Evolutionary conservation across 2,888 invertebrate genomes (phyloP).

Genomic region (Metallyticus violacea): DNA sequence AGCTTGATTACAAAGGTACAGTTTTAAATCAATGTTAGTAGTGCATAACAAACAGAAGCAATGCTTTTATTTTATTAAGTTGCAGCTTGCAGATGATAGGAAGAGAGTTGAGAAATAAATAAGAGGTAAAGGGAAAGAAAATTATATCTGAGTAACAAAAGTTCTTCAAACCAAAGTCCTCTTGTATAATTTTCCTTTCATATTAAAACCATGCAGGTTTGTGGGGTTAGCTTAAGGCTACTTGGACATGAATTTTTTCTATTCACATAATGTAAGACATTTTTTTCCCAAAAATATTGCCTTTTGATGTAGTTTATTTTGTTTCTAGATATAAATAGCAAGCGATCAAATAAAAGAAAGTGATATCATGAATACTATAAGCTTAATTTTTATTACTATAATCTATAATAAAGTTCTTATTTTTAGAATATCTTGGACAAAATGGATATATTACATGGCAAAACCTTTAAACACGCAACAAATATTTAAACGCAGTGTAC

Average conservation of each 20-base stretch:
- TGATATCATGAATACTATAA: too few species aligned
- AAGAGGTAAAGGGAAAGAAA: not conserved
- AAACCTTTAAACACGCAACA: too few species aligned
- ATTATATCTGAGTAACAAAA: not conserved
- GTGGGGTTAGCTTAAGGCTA: not conserved
- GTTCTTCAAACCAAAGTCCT: not conserved
- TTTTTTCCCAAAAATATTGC: too few species aligned
- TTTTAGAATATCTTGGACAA: too few species aligned
- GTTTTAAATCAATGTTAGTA: not conserved
- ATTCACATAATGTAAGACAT: too few species aligned
- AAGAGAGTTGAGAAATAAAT: not conserved
- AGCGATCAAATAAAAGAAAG: too few species aligned
- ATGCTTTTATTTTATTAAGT: not conserved
- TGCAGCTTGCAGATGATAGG: not conserved
- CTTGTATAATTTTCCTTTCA: not conserved
- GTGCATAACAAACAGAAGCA: not conserved
- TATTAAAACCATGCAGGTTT: not conserved
- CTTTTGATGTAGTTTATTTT: too few species aligned
- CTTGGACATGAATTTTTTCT: not conserved
- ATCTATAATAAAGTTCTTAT: too few species aligned
- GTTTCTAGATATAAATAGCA: too few species aligned
- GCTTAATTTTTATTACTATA: too few species aligned
- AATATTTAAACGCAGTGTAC: too few species aligned
- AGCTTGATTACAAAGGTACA: not conserved
- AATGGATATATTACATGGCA: too few species aligned